phyloP scores from a whole-genome alignment of 2,888 invertebrate genomes.

The Ichneumon xanthorius region DNA sequence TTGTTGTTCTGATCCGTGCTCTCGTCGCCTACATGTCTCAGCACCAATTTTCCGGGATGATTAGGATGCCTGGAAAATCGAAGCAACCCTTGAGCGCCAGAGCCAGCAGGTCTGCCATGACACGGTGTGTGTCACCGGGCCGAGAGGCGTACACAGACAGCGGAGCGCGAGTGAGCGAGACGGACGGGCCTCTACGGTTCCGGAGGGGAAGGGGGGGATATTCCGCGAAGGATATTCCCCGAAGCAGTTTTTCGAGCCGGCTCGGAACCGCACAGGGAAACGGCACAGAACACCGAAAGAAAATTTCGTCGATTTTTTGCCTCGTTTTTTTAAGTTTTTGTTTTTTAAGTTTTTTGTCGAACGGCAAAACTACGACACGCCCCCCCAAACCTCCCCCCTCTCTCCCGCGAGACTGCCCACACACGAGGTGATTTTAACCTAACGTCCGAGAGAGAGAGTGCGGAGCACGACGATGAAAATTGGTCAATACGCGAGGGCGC shows the following conservation, averaged over 20 bases:
- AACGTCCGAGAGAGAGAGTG: conserved; percentile 5
- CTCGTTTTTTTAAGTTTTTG: too few relatives aligned
- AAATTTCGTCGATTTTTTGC: background rate
- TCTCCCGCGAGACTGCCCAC: conserved; percentile 64
- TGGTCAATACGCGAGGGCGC: conserved; percentile 77
- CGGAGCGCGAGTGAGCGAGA: background rate
- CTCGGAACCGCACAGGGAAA: background rate
- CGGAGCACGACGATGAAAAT: conserved; percentile 59
- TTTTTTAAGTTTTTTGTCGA: background rate
- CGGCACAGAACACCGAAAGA: background rate
- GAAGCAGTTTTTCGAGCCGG: background rate
- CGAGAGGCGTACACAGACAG: conserved; percentile 16
- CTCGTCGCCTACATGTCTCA: conserved; percentile 84
- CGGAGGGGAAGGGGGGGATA: background rate
- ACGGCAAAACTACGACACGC: conserved; percentile 68
- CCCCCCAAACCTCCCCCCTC: too few relatives aligned
- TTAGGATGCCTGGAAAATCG: conserved; percentile 79
- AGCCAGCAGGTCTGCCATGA: conserved; percentile 64
- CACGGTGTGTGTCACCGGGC: conserved; percentile 47
- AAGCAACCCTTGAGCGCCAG: conserved; percentile 61
- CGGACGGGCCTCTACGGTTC: background rate
- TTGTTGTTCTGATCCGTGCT: conserved; percentile 88
- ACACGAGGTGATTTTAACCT: conserved; percentile 43
- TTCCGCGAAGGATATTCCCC: background rate
- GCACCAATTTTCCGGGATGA: conserved; percentile 79